Conservation (phyloP, 2,888 invertebrate genomes). For the Steinernema carpocapsae region DNA sequence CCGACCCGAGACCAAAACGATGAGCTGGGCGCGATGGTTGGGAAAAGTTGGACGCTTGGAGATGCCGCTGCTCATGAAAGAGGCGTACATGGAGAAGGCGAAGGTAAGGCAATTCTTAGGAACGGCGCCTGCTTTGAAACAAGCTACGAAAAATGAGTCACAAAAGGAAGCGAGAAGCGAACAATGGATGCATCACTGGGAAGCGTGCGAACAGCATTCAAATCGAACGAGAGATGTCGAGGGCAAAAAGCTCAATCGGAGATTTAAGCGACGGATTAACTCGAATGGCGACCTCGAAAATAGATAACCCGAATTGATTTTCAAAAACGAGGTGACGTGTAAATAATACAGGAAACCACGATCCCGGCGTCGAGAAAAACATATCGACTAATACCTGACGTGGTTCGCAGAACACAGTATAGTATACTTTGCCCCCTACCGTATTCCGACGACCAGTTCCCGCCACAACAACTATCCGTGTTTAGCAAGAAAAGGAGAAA, state of each 20-base stretch:
- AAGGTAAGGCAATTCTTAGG: background rate
- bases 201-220: background rate
- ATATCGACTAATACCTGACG: too few relatives aligned
- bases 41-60: background rate
- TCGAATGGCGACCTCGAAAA: too few relatives aligned
- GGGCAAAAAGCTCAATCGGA: too few relatives aligned
- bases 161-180: background rate
- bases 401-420: too few relatives aligned
- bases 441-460: background rate
- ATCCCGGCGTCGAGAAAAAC: too few relatives aligned
- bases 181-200: background rate
- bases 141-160: background rate
- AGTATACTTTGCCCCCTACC: too few relatives aligned
- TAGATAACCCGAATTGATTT: too few relatives aligned
- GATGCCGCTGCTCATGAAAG: conserved; percentile 31
- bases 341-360: too few relatives aligned
- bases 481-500: conserved; percentile 21
- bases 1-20: background rate
- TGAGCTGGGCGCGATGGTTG: conserved; percentile 35
- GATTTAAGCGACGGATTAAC: too few relatives aligned
- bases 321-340: too few relatives aligned
- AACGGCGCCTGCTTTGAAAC: background rate
- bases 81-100: conserved; percentile 32
- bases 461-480: background rate
- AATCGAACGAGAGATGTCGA: too few relatives aligned